Base-by-base conservation (phyloP, 2,888 invertebrate species). In the Euplexia lucipara region DNA sequence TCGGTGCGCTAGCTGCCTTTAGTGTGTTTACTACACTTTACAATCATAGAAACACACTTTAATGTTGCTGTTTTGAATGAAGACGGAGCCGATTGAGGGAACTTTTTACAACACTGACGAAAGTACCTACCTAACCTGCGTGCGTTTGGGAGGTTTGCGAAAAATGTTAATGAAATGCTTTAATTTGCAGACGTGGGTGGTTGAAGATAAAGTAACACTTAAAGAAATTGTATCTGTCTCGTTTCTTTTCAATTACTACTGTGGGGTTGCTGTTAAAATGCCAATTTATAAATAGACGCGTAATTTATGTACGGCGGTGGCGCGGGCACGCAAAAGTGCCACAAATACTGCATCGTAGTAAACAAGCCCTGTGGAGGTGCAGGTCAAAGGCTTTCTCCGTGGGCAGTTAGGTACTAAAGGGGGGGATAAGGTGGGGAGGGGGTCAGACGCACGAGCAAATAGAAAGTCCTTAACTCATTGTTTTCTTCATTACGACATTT, bases 311-410 rank as follows among this genome's bases (percentile, higher is more conserved):
- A 79, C 70, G 71, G 44, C 62, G 57, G 77, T 80, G 68, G 42
- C 73, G 66, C 64, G 70, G 79, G 80, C 86, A 86, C 86, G 86
- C 85, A 85, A 86, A 89, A 88, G 80, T 86, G 84, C 86, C 78
- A 87, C 88, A 86, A 90, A 89, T 90, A 86, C 81, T 81, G 77
- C 78, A 83, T 81, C 67, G 82, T 84, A 84, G 85, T 85, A 89
- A 89, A 86, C 87, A 86, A 87, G 91, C 90, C 90, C 88, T 90
- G 85, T 85, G 73, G 70, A 85, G 86, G 88, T 86, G 81, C 86
- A 90, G 93, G 93, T 93, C 93, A 92, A 92, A 93, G 92, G 92
- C 92, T 93, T 93, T 93, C 92, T 90, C 90, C 86, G 86, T 91
- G 90, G 90, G 83, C 89, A 91, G 88, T 83, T 77, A 73, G 74